Evolutionary conservation across 2,113 vertebrate species (phyloP), one percentile per base, ranked within the genome.

Genomic region (Bombycilla garrulus): DNA sequence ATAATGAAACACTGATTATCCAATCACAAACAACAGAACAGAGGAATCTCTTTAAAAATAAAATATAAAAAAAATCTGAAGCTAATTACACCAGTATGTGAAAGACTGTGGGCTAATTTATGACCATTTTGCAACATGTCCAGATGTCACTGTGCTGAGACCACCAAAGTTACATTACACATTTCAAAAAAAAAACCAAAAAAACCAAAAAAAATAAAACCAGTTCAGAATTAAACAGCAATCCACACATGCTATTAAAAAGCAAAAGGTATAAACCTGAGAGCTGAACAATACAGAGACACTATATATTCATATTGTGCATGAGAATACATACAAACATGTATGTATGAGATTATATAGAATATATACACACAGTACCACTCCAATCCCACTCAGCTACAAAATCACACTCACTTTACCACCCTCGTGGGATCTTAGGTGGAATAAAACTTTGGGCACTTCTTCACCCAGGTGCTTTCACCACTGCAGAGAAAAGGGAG

Each of bases 1-100:
- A 92, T 95, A 96, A 96, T 95, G 95, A 96, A 94, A 88, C 74
- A 66, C 81, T 82, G 93, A 93, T 96, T 83, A 45, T 58, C 89
- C 92, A 91, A 91, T 85, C 92, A 76, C 86, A 91, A 93, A 64
- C 80, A 96, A 93, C 82, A 93, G 77, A 97, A 95, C 15, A 86
- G 61, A 74, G 35, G 35, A 72, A 93, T 86, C 57, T 48, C 91
- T 95, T 91, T 86, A 80, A 91, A 96, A 93, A 92, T 95, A 87
- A 87, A 80, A 70, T 65, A 81, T 65, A 81, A 24, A 81, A 94
- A 94, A 90, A 71, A n/a, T 26, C 91, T 86, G 42, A n/a, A 45
- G 61, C 54, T 88, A 96, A 95, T 96, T 71, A 72, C 48, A 79
- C 11, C 60, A 86, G 71, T 72, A 65, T 90, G 92, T 62, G 91